Percentiles rank a stretch among this genome's conserved stretches.
phyloP scores from a whole-genome alignment of 2,888 invertebrate genomes.

The Spodoptera exigua region DNA sequence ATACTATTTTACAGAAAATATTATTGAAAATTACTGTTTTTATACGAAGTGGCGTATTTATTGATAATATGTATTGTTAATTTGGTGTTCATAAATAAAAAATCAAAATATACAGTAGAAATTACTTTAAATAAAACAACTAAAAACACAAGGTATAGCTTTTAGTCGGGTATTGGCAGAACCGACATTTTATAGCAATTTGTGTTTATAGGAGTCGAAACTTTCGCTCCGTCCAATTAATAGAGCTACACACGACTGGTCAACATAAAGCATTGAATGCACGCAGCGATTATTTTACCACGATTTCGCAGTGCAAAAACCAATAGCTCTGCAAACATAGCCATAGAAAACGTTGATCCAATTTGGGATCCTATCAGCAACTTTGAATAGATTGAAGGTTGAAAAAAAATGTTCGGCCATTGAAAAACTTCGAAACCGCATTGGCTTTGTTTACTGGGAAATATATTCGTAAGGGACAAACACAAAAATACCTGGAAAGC shows the following conservation, averaged over 20 bases:
- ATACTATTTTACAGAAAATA: too few relatives aligned
- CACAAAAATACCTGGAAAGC: constrained; percentile 5
- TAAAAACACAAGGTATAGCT: neutral
- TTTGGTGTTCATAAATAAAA: too few relatives aligned
- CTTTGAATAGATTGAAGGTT: constrained; percentile 27
- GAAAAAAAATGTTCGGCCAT: constrained; percentile 17
- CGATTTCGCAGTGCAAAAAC: constrained; percentile 21
- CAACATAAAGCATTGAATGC: constrained; percentile 15
- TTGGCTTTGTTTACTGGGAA: constrained; percentile 21
- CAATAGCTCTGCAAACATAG: constrained; percentile 17
- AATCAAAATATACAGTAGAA: neutral
- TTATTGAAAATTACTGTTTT: too few relatives aligned
- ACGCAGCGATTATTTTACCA: constrained; percentile 37
- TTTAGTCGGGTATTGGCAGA: constrained; percentile 2
- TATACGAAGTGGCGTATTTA: too few relatives aligned
- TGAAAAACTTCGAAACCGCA: constrained; percentile 17
- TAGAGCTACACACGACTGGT: constrained; percentile 11
- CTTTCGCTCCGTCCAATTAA: constrained; percentile 19
- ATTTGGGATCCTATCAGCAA: constrained; percentile 47
- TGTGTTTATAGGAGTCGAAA: constrained; percentile 17
- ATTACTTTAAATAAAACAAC: constrained; percentile 20
- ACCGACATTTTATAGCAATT: constrained; percentile 9
- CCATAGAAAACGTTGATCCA: constrained; percentile 44
- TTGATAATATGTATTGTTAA: too few relatives aligned
- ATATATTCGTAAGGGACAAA: constrained; percentile 11